Percentiles rank a stretch among this genome's conserved stretches.
phyloP scores from a whole-genome alignment of 2,888 invertebrate species.

The Fragum sueziense region DNA sequence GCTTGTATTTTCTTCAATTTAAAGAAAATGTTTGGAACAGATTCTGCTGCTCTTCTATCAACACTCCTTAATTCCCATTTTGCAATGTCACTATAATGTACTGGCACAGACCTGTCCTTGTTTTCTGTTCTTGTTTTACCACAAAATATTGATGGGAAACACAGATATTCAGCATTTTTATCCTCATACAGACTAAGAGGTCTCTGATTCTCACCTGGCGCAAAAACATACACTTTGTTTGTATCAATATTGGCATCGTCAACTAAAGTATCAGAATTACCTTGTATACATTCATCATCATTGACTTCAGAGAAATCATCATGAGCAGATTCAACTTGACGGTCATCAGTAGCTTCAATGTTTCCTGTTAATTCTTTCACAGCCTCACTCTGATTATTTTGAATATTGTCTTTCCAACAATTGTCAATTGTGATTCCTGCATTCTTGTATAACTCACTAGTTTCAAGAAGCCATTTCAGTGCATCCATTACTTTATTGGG shows the following conservation, averaged over 20 bases:
- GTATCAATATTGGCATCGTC: neutral
- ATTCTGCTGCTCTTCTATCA: neutral
- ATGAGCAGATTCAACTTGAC: conserved; percentile 11
- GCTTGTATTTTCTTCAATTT: neutral
- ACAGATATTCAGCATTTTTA: neutral
- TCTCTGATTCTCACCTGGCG: conserved; percentile 1
- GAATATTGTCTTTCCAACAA: too few species aligned
- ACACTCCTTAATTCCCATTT: neutral
- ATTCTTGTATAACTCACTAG: too few species aligned
- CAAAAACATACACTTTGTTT: conserved; percentile 1
- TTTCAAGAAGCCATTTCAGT: too few species aligned
- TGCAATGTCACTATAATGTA: neutral
- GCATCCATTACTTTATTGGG: too few species aligned
- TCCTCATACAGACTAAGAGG: conserved; percentile 6
- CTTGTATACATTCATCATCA: neutral
- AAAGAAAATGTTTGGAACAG: conserved; percentile 5
- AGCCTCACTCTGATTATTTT: too few species aligned
- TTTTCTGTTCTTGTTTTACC: neutral
- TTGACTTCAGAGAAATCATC: conserved; percentile 1
- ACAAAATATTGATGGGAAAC: conserved; percentile 14
- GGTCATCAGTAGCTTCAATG: neutral
- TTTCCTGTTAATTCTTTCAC: too few species aligned
- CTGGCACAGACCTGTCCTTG: neutral
- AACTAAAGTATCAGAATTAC: conserved; percentile 1
- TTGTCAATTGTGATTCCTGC: too few species aligned